Conservation (phyloP, 1,140 invertebrate genomes). For the Aphelenchoides avenae region DNA sequence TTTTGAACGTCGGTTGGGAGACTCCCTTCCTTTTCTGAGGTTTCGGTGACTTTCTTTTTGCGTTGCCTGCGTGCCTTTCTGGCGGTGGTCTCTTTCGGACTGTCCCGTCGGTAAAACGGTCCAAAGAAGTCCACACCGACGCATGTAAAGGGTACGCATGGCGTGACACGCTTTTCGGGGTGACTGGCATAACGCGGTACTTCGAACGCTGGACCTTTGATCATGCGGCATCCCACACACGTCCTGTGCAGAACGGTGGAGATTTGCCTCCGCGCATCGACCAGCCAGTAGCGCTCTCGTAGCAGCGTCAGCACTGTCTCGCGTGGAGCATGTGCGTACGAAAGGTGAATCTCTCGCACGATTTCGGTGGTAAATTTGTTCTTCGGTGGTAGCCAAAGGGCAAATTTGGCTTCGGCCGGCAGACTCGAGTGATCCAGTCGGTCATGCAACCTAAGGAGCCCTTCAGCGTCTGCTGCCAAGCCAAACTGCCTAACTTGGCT, state of each 20-base stretch:
- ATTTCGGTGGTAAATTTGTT: slow-evolving; percentile 8
- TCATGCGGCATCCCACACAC: slow-evolving; percentile 5
- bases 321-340: neutral
- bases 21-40: too few relatives aligned
- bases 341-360: slow-evolving; percentile 12
- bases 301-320: neutral
- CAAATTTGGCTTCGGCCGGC: slow-evolving; percentile 5
- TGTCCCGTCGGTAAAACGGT: slow-evolving; percentile 32
- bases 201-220: slow-evolving; percentile 5
- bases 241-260: neutral
- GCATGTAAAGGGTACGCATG: slow-evolving; percentile 28
- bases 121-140: slow-evolving; percentile 33
- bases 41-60: slow-evolving; percentile 34
- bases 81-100: too few relatives aligned
- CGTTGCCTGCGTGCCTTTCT: slow-evolving; percentile 19
- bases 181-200: slow-evolving; percentile 31
- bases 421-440: neutral
- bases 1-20: slow-evolving; percentile 34
- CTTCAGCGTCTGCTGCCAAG: slow-evolving; percentile 6
- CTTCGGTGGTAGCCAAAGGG: slow-evolving; percentile 11
- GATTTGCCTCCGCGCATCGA: neutral
- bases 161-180: slow-evolving; percentile 12
- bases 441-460: slow-evolving; percentile 6
- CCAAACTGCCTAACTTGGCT: slow-evolving; percentile 9
- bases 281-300: slow-evolving; percentile 14